phyloP scores from a whole-genome alignment of 2,113 vertebrate genomes.

The Pongo abelii region DNA sequence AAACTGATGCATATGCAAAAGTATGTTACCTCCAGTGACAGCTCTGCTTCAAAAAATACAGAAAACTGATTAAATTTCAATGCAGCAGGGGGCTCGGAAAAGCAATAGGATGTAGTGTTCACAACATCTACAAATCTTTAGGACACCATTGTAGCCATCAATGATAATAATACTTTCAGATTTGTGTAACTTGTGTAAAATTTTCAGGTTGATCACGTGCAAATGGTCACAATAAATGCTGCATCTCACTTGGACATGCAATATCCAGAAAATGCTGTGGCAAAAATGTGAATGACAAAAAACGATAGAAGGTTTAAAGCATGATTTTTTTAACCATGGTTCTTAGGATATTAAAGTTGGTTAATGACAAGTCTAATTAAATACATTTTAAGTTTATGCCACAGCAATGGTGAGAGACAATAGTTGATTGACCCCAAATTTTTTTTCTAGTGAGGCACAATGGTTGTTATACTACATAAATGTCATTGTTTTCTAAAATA shows the following conservation, averaged over 20 bases:
- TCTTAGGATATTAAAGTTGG: conserved; percentile 44
- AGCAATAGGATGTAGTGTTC: conserved; percentile 50
- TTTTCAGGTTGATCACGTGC: conserved; percentile 64
- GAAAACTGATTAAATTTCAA: conserved; percentile 66
- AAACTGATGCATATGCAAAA: conserved; percentile 82
- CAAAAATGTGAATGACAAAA: conserved; percentile 66
- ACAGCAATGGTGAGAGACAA: not conserved
- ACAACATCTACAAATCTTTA: conserved; percentile 69
- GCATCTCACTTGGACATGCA: conserved; percentile 58
- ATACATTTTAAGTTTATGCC: conserved; percentile 53
- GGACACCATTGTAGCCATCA: conserved; percentile 60
- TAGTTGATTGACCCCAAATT: conserved; percentile 32
- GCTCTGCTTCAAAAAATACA: conserved; percentile 75
- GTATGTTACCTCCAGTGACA: conserved; percentile 74
- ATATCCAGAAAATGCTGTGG: conserved; percentile 69
- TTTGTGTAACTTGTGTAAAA: conserved; percentile 76
- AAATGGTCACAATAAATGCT: conserved; percentile 73
- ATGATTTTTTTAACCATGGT: conserved; percentile 52
- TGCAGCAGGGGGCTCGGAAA: conserved; percentile 62
- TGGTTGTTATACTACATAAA: not conserved
- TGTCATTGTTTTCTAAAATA: not conserved
- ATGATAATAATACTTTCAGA: conserved; percentile 61
- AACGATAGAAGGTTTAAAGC: conserved; percentile 60
- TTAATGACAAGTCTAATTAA: conserved; percentile 65
- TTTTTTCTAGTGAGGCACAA: not conserved